Conservation (phyloP, 2,797 vertebrate species). For the Cryptoprocta ferox region DNA sequence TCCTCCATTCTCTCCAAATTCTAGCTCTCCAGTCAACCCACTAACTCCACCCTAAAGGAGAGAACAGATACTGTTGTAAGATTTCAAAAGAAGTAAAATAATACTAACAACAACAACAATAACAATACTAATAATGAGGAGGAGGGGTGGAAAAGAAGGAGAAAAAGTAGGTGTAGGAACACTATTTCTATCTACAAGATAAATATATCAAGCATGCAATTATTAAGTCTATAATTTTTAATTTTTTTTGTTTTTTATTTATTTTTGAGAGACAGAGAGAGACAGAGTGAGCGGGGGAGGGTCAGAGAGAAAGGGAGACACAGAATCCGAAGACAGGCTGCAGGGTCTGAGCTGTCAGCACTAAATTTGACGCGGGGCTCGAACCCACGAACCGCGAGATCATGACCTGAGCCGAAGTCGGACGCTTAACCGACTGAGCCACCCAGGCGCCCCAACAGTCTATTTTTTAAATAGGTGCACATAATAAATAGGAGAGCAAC, state of each 20-base stretch:
- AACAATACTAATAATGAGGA: neutral
- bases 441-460: no score
- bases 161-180: neutral
- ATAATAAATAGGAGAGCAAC: neutral
- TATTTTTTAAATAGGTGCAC: neutral
- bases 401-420: no score
- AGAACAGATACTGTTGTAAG: neutral
- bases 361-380: no score
- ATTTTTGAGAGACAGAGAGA: no score
- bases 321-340: no score
- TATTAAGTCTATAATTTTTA: no score
- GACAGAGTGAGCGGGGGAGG: no score
- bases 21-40: conserved; percentile 95
- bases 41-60: conserved; percentile 92
- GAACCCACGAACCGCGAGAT: no score
- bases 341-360: no score
- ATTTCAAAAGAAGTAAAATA: neutral
- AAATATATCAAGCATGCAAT: neutral
- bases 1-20: conserved; percentile 96
- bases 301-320: no score
- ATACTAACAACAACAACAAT: neutral
- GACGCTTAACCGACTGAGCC: no score
- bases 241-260: no score
- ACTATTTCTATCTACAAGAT: neutral
- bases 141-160: neutral